Percentiles rank a stretch among this genome's conserved stretches.
Evolutionary conservation across 2,113 vertebrate species (phyloP).

Genomic region (Saiga tatarica): DNA sequence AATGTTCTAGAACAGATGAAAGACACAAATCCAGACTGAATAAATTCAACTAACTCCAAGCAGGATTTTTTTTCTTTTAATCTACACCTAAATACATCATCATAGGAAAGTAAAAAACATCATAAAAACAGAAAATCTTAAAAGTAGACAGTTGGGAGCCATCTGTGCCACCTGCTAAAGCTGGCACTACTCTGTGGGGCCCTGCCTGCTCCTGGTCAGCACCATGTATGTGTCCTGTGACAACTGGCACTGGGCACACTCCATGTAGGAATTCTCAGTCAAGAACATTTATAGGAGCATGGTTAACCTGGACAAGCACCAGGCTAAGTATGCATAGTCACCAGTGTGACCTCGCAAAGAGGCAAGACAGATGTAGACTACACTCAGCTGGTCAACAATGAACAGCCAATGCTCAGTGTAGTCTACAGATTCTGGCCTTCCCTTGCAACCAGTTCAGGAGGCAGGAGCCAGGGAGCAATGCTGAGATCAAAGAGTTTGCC

Average conservation of each 20-base stretch:
- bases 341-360: not conserved
- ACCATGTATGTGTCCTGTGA: not conserved
- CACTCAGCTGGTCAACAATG: not conserved
- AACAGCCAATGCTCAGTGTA: not conserved
- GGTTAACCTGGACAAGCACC: not conserved
- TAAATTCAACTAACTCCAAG: conserved; percentile 7
- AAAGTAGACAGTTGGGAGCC: not conserved
- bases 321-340: not conserved
- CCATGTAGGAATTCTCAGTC: not conserved
- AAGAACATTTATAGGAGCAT: not conserved
- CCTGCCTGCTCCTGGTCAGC: not conserved
- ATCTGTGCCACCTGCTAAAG: not conserved
- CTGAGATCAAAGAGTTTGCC: not conserved
- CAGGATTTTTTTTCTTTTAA: not conserved
- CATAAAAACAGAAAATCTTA: not conserved
- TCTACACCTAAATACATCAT: not conserved
- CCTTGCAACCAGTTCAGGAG: not conserved
- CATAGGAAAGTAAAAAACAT: not conserved
- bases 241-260: not conserved
- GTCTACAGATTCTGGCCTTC: not conserved
- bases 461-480: not conserved
- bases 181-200: not conserved
- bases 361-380: not conserved
- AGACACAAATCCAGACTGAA: not conserved
- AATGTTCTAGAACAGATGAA: not conserved